Percentiles rank a stretch among this genome's conserved stretches.
These are phyloP conservation scores for Eristalis pertinax DNA, from an alignment of 2,888 invertebrate species.

Conservation along the genomic window DNA sequence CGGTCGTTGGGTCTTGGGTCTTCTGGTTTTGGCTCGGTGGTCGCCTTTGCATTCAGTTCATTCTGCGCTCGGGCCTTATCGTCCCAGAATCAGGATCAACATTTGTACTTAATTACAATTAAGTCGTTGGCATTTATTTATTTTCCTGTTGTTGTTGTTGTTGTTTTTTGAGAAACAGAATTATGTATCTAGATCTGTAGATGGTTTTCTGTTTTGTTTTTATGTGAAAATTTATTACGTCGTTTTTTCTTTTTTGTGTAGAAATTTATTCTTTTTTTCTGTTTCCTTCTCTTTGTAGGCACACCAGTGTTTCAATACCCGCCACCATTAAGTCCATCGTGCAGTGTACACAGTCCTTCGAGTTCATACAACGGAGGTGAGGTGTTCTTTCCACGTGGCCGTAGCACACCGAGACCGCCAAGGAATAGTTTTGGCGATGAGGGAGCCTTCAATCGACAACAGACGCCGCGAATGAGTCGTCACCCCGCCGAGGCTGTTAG, in stretches of 20 bases:
- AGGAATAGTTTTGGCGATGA: slow-evolving; percentile 79
- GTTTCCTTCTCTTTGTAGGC: slow-evolving; percentile 75
- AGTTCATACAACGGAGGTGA: slow-evolving; percentile 77
- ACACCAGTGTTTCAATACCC: slow-evolving; percentile 80
- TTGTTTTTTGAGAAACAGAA: background rate
- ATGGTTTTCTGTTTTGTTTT: slow-evolving; percentile 13
- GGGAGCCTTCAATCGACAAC: slow-evolving; percentile 77
- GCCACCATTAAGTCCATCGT: slow-evolving; percentile 80
- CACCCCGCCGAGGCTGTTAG: slow-evolving; percentile 79
- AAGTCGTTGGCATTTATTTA: slow-evolving; percentile 42
- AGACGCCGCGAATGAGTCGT: slow-evolving; percentile 75
- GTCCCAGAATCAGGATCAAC: slow-evolving; percentile 63
- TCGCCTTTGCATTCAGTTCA: background rate
- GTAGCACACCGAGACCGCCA: slow-evolving; percentile 78
- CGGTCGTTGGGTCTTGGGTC: too few species aligned
- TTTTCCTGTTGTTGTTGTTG: slow-evolving; percentile 11
- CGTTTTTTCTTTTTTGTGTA: slow-evolving; percentile 13
- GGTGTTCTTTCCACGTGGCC: slow-evolving; percentile 79
- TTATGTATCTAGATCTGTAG: background rate
- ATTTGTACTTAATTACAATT: slow-evolving; percentile 62
- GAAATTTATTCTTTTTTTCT: background rate
- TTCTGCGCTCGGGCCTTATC: slow-evolving; percentile 43
- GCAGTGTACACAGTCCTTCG: slow-evolving; percentile 78
- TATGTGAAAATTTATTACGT: slow-evolving; percentile 5
- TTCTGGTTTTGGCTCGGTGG: background rate